Base-by-base conservation (phyloP, 2,797 vertebrate species). In the Falco concolor region DNA sequence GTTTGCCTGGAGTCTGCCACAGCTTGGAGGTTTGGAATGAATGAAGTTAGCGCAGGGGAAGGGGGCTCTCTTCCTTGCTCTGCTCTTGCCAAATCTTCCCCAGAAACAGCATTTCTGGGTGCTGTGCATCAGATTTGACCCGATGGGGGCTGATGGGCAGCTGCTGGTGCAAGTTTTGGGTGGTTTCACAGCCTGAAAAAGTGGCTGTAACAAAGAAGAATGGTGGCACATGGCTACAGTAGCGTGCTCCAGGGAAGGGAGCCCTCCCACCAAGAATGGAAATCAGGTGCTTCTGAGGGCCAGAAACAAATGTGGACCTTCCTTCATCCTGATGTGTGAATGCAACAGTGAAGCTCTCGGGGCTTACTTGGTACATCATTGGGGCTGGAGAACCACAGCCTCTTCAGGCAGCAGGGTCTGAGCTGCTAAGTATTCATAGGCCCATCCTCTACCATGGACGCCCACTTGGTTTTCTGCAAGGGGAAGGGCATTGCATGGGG, bases 351-450 rank as follows among this genome's bases (percentile, higher is more conserved):
- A 64, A 74, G 34, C 25, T 60, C 25, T n/a, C 12, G 18, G 57
- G 25, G 10, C 32, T 89, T 82, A 18, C 8, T 64, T 0, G 0
- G 6, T 32, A 2, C 1, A 0, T 25, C 15, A 7, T 50, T 1
- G 4, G 34, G 32, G 44, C 64, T 85, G 12, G 44, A 77, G 82
- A 76, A 18, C 20, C 11, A 13, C 34, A 49, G 17, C 17, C 4
- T 65, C 28, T 82, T 27, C 5, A 28, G 67, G 13, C 25, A 16
- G 42, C 2, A 0, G 11, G 17, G 13, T 47, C 56, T 38, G 17
- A 87, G 44, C 76, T 80, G 56, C 27, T 80, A 8, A 63, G 20
- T 34, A 12, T 6, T 34, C n/a, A 2, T 3, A 23, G 3, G 34
- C 16, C 14, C 1, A 1, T 45, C 11, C 4, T 42, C 36, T 74